Percentiles rank a stretch among this genome's conserved stretches.
Conservation (phyloP, 2,113 vertebrate species). For the Pimephales promelas region DNA sequence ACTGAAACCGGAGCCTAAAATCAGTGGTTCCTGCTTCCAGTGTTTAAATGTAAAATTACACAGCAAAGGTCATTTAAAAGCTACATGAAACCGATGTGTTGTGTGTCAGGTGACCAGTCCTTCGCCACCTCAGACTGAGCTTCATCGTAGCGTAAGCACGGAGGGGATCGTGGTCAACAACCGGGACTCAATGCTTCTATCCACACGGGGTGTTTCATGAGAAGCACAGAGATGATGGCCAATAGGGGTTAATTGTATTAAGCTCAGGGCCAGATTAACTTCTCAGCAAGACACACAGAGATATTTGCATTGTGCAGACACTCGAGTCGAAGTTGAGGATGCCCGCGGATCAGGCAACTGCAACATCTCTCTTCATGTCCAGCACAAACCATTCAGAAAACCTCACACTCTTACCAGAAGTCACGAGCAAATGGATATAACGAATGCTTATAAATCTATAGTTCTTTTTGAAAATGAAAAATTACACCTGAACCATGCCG, state of each 20-base stretch:
- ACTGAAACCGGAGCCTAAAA: not conserved
- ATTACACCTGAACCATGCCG: conserved; percentile 24
- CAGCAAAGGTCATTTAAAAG: conserved; percentile 16
- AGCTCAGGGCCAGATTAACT: not conserved
- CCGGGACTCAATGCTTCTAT: not conserved
- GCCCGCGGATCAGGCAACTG: not conserved
- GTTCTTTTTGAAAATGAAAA: not conserved
- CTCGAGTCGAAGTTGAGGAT: not conserved
- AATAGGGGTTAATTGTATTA: not conserved
- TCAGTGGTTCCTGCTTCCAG: not conserved
- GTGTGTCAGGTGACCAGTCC: not conserved
- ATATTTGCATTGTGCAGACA: not conserved
- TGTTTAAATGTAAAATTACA: conserved; percentile 18
- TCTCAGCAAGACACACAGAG: not conserved
- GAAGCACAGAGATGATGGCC: not conserved
- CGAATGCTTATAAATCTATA: not conserved
- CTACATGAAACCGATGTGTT: not conserved
- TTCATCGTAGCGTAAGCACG: not conserved
- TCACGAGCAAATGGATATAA: not conserved
- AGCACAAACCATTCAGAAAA: not conserved
- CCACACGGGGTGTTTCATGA: not conserved
- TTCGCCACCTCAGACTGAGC: conserved; percentile 1
- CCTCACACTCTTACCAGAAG: not conserved
- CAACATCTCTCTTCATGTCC: not conserved
- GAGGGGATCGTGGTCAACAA: not conserved